Percentiles rank a stretch among this genome's conserved stretches.
phyloP scores from a whole-genome alignment of 2,888 invertebrate species.

The Epirrhoe alternata region DNA sequence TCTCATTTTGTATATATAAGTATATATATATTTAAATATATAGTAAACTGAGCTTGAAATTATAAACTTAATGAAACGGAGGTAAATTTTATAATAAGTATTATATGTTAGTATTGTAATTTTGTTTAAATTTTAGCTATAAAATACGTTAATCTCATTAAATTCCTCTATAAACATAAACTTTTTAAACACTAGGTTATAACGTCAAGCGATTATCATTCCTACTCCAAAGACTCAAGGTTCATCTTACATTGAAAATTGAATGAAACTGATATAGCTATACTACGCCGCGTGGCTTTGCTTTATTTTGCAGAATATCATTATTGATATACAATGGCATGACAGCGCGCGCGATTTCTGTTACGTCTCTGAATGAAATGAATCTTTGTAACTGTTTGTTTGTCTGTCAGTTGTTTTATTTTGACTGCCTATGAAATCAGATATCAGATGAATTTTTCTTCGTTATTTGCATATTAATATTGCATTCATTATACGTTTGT shows the following conservation, averaged over 20 bases:
- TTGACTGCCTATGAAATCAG: constrained; percentile 31
- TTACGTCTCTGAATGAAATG: constrained; percentile 49
- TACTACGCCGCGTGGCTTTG: constrained; percentile 66
- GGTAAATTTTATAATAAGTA: too few relatives aligned
- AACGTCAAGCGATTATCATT: background rate
- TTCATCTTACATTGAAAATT: constrained; percentile 8
- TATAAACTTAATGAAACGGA: too few relatives aligned
- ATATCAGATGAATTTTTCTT: constrained; percentile 22
- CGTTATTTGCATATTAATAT: constrained; percentile 18
- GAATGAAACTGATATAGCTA: constrained; percentile 43
- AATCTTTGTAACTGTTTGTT: constrained; percentile 56
- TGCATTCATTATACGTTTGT: background rate
- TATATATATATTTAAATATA: too few relatives aligned
- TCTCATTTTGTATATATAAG: too few relatives aligned
- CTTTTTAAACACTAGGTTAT: too few relatives aligned
- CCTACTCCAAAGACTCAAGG: background rate
- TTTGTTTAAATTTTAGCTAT: too few relatives aligned
- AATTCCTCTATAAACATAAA: too few relatives aligned
- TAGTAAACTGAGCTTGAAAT: too few relatives aligned
- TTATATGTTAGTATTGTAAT: too few relatives aligned
- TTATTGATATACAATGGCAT: constrained; percentile 79
- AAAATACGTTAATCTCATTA: too few relatives aligned
- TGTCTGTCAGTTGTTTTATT: constrained; percentile 47
- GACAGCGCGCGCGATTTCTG: constrained; percentile 65
- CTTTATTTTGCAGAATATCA: constrained; percentile 65